A percentile compares a stretch with the other conserved stretches of the same genome.
phyloP scores from a whole-genome alignment of 2,888 invertebrate genomes.

The Drosophila rellima region DNA sequence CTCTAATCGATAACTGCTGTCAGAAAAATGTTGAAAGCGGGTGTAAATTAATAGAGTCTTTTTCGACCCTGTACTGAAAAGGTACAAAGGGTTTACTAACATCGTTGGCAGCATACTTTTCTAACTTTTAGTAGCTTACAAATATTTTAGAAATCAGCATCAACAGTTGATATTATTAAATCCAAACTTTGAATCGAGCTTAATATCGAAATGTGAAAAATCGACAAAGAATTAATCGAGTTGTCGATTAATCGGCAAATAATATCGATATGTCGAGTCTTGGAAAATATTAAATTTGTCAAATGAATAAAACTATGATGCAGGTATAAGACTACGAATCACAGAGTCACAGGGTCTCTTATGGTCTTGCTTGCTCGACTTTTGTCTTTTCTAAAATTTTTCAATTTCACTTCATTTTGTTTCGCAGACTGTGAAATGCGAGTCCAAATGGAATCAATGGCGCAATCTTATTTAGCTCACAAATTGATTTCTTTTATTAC shows the following conservation, averaged over 20 bases:
- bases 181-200: too few species aligned
- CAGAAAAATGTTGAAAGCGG: not conserved
- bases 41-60: constrained; percentile 9
- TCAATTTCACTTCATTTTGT: not conserved
- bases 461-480: constrained; percentile 42
- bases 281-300: too few species aligned
- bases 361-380: not conserved
- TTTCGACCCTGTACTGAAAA: not conserved
- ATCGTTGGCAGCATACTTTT: not conserved
- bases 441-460: constrained; percentile 21
- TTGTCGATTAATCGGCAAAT: too few species aligned
- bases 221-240: too few species aligned
- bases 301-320: too few species aligned
- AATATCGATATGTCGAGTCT: too few species aligned
- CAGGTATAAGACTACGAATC: too few species aligned
- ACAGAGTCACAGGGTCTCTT: not conserved
- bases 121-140: too few species aligned
- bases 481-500: constrained; percentile 51
- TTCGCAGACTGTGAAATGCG: constrained; percentile 17
- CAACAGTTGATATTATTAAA: too few species aligned
- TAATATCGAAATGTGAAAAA: too few species aligned
- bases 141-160: too few species aligned
- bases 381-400: not conserved
- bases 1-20: constrained; percentile 11
- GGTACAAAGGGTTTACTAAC: not conserved